A percentile compares a stretch with the other conserved stretches of the same genome.
phyloP scores from a whole-genome alignment of 2,797 vertebrate species.

The Eleutherodactylus coqui region DNA sequence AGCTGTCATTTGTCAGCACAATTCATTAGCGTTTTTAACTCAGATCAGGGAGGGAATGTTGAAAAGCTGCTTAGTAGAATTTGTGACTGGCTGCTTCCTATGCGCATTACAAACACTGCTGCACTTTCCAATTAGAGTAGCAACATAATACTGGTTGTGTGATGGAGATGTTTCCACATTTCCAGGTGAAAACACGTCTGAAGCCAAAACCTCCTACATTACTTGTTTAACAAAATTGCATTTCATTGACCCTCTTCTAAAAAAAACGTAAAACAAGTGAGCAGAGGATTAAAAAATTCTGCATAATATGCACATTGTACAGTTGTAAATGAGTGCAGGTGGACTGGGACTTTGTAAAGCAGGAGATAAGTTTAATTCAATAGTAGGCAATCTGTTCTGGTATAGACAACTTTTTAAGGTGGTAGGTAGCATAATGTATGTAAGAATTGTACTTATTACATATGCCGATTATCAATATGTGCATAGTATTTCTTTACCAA shows the following conservation, averaged over 20 bases:
- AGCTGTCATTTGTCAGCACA: neutral
- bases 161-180: constrained; percentile 8
- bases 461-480: neutral
- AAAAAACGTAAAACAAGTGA: neutral
- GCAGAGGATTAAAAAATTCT: constrained; percentile 8
- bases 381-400: neutral
- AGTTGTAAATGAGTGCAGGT: neutral
- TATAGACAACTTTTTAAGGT: neutral
- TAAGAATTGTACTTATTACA: neutral
- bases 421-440: neutral
- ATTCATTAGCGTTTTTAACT: neutral
- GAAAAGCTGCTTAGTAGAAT: neutral
- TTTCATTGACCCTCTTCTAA: neutral
- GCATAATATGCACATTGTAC: neutral
- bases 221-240: neutral
- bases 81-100: neutral
- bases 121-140: constrained; percentile 19
- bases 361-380: neutral
- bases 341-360: neutral
- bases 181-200: neutral
- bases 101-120: constrained; percentile 29
- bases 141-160: constrained; percentile 26
- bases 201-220: neutral
- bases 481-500: no score
- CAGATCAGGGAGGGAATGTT: neutral